Percentiles rank a stretch among this genome's conserved stretches.
phyloP scores from a whole-genome alignment of 2,113 vertebrate genomes.

The Pardalotus punctatus region DNA sequence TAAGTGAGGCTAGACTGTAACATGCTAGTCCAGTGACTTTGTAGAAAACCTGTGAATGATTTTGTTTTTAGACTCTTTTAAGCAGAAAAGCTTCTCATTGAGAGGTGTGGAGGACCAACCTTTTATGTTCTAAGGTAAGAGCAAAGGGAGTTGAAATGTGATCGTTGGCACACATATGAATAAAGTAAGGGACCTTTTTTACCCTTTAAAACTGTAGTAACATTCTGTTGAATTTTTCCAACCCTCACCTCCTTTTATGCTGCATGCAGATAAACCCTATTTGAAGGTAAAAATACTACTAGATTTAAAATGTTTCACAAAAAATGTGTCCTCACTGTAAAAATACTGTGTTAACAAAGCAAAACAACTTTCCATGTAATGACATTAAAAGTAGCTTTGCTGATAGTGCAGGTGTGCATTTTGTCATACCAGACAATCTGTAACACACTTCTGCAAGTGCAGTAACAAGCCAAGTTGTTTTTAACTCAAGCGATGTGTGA shows the following conservation, averaged over 20 bases:
- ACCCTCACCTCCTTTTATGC: neutral
- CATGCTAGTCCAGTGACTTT: neutral
- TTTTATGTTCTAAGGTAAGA: neutral
- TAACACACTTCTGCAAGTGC: neutral
- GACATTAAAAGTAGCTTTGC: neutral
- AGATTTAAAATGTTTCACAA: neutral
- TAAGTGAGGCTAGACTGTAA: neutral
- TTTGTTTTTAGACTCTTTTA: neutral
- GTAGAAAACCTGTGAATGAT: neutral
- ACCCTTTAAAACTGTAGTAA: neutral
- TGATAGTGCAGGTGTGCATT: neutral
- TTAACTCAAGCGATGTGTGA: neutral
- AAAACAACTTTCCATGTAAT: neutral
- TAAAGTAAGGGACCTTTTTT: neutral
- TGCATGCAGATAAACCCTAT: neutral
- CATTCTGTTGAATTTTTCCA: neutral
- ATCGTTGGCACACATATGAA: neutral
- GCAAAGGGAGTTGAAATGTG: neutral
- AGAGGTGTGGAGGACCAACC: neutral
- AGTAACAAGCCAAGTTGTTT: neutral
- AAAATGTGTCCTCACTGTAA: neutral
- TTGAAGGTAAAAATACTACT: neutral
- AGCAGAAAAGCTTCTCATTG: neutral
- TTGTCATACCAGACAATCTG: neutral
- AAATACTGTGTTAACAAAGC: neutral